Percentiles rank a stretch among this genome's conserved stretches.
phyloP scores from a whole-genome alignment of 1,140 invertebrate genomes.

The Drosophila pectinifera region DNA sequence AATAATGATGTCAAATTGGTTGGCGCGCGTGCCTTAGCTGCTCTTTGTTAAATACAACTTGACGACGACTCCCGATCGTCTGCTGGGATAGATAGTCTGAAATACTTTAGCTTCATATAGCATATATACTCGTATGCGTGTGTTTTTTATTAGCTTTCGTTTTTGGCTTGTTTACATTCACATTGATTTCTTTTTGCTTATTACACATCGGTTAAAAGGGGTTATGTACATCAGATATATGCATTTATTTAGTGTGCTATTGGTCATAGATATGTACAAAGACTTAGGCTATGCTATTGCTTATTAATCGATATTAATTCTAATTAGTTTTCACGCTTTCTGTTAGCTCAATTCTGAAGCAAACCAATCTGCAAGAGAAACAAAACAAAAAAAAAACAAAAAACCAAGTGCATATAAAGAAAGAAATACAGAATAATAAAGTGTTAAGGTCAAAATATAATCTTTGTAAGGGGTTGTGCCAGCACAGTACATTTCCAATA shows the following conservation, averaged over 20 bases:
- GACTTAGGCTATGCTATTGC: constrained; percentile 45
- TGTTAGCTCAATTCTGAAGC: constrained; percentile 55
- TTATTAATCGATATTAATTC: constrained; percentile 53
- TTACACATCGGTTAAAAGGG: constrained; percentile 34
- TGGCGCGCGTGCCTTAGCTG: constrained; percentile 29
- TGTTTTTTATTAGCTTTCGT: constrained; percentile 61
- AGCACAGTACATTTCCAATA: constrained; percentile 27
- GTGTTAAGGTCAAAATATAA: constrained; percentile 24
- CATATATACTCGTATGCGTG: constrained; percentile 10
- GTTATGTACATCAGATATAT: constrained; percentile 19
- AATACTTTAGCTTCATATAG: constrained; percentile 30
- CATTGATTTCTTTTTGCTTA: constrained; percentile 58
- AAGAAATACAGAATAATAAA: constrained; percentile 31
- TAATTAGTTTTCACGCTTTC: constrained; percentile 58
- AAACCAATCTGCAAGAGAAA: constrained; percentile 50
- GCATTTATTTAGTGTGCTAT: constrained; percentile 16
- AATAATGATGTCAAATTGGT: constrained; percentile 73
- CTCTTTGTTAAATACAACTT: background rate
- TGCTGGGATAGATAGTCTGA: constrained; percentile 13
- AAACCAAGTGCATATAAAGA: constrained; percentile 1
- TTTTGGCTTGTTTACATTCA: constrained; percentile 82
- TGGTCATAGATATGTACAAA: constrained; percentile 30
- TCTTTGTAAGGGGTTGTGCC: constrained; percentile 10
- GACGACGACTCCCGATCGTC: background rate
- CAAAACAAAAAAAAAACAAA: constrained; percentile 5